Conservation (phyloP, 2,797 vertebrate genomes). For the Mus caroli region DNA sequence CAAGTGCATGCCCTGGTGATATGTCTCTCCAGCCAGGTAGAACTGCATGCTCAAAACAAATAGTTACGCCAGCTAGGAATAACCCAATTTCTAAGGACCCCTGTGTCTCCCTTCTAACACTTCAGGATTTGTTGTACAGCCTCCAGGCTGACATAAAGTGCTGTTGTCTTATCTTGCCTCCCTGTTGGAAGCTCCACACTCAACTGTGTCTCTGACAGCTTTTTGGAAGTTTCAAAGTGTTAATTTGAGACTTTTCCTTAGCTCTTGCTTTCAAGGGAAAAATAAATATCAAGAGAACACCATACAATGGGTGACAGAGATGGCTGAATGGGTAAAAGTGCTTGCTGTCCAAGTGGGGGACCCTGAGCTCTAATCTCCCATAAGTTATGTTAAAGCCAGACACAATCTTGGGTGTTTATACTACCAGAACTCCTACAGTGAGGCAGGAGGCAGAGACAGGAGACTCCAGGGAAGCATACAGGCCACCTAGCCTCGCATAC, state of each 20-base stretch:
- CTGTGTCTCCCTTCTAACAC: neutral
- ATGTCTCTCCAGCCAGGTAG: neutral
- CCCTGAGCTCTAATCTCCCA: neutral
- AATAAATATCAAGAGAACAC: conserved; percentile 58
- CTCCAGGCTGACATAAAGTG: conserved; percentile 36
- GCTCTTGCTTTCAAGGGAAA: conserved; percentile 59
- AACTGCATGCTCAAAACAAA: conserved; percentile 51
- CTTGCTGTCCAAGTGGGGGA: neutral
- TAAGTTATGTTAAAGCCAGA: neutral
- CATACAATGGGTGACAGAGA: neutral
- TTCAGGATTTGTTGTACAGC: neutral
- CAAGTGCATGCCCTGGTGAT: neutral
- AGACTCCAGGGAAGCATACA: neutral
- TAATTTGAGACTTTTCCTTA: conserved; percentile 55
- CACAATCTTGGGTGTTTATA: neutral
- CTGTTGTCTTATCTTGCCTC: conserved; percentile 23
- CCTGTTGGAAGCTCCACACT: conserved; percentile 57
- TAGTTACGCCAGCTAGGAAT: conserved; percentile 35
- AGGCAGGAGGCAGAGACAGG: neutral
- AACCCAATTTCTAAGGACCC: conserved; percentile 37
- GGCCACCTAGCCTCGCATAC: neutral
- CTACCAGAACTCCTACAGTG: neutral
- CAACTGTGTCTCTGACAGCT: conserved; percentile 60
- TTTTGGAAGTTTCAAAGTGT: conserved; percentile 56
- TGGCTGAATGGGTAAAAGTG: neutral